These are phyloP conservation scores for Achlya flavicornis DNA, from an alignment of 2,888 invertebrate genomes.

Conservation along the genomic window DNA sequence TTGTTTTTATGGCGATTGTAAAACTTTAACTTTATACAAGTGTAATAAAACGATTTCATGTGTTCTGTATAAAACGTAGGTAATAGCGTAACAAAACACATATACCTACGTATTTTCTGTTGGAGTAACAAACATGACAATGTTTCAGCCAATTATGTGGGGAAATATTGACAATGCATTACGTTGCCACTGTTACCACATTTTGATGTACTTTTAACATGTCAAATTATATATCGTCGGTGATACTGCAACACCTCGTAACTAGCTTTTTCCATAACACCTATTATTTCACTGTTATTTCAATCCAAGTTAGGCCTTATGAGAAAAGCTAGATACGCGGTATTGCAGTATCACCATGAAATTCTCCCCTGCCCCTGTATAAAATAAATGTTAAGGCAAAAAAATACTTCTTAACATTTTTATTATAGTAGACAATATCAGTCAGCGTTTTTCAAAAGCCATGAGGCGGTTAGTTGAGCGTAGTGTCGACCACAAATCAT, in stretches of 20 bases:
- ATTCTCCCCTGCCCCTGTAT: no score
- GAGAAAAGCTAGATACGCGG: no score
- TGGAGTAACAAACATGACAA: conserved; percentile 6
- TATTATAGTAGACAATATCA: conserved; percentile 29
- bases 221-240: no score
- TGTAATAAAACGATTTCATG: conserved; percentile 43
- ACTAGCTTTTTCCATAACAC: no score
- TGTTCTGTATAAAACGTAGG: conserved; percentile 15
- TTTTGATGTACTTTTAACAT: neutral
- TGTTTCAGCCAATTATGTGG: conserved; percentile 11
- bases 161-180: neutral
- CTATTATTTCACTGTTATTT: no score
- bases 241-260: no score
- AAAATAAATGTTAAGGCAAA: neutral
- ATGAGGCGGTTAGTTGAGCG: conserved; percentile 46
- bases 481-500: conserved; percentile 71
- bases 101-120: neutral
- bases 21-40: conserved; percentile 55
- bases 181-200: neutral
- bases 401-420: conserved; percentile 9
- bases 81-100: conserved; percentile 10
- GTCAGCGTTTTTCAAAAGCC: conserved; percentile 52
- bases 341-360: no score
- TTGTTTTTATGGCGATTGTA: conserved; percentile 66
- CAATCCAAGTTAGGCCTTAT: no score